These are phyloP conservation scores for Urocitellus parryii DNA, from an alignment of 2,113 vertebrate species.

Conservation along the genomic window DNA sequence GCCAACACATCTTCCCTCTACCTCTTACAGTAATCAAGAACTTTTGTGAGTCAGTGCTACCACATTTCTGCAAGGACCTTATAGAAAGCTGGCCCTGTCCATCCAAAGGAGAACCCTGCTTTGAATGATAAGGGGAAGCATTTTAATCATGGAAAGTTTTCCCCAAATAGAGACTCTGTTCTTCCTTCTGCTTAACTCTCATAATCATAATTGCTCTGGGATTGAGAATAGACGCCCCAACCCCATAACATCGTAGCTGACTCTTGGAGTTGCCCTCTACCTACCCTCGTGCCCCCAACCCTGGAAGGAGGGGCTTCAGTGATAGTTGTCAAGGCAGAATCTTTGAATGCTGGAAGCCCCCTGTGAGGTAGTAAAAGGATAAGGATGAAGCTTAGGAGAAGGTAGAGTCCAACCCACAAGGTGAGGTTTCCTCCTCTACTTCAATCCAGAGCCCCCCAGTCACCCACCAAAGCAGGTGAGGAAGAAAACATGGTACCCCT, in stretches of 20 bases:
- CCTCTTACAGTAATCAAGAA: not conserved
- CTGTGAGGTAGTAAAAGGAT: not conserved
- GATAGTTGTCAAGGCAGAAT: slow-evolving; percentile 72
- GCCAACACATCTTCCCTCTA: not conserved
- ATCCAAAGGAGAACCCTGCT: not conserved
- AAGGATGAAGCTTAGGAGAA: not conserved
- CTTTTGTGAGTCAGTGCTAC: not conserved
- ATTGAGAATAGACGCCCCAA: not conserved
- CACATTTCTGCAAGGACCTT: not conserved
- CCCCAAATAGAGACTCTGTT: not conserved
- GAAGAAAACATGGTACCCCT: not conserved
- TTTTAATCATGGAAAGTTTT: not conserved
- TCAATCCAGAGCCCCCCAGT: not conserved
- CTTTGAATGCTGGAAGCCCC: slow-evolving; percentile 58
- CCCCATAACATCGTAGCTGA: too few species aligned
- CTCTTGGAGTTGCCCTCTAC: not conserved
- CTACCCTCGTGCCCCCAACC: not conserved
- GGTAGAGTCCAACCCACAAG: not conserved
- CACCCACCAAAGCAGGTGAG: not conserved
- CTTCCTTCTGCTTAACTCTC: not conserved
- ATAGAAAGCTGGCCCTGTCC: not conserved
- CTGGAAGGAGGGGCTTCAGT: slow-evolving; percentile 67
- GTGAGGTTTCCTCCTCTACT: not conserved
- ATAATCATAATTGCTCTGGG: not conserved
- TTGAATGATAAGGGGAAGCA: not conserved